A percentile compares a stretch with the other conserved stretches of the same genome.
phyloP scores from a whole-genome alignment of 2,888 invertebrate genomes.

The Yponomeuta evonymella region DNA sequence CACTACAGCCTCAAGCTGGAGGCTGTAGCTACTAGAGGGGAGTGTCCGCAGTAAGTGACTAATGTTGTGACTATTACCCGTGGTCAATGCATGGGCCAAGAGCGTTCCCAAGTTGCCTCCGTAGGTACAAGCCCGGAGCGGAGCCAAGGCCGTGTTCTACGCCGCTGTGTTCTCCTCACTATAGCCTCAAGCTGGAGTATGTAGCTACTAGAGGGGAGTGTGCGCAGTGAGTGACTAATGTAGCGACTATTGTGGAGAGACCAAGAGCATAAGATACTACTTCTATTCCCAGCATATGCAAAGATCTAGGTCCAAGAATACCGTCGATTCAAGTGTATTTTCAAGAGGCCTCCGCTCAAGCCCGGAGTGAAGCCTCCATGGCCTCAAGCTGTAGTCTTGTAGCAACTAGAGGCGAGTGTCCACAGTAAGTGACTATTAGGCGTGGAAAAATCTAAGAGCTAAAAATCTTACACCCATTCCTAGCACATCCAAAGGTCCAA shows the following conservation, averaged over 20 bases:
- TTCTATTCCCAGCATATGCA: too few relatives aligned
- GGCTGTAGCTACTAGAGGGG: conserved; percentile 36
- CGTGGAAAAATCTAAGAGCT: too few relatives aligned
- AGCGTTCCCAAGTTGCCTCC: conserved; percentile 72
- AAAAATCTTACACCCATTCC: conserved; percentile 33
- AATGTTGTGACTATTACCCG: too few relatives aligned
- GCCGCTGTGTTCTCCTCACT: conserved; percentile 77
- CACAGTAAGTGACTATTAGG: not conserved
- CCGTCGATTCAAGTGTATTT: conserved; percentile 72
- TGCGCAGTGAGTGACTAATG: too few relatives aligned
- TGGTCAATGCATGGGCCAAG: conserved; percentile 27
- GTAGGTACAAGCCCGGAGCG: conserved; percentile 39
- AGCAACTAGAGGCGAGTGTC: not conserved
- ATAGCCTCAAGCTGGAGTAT: conserved; percentile 69
- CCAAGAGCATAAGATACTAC: too few relatives aligned
- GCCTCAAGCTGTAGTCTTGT: conserved; percentile 40
- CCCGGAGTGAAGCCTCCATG: conserved; percentile 37
- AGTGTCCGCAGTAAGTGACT: conserved; percentile 66
- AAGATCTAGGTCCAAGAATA: conserved; percentile 38
- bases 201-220: conserved; percentile 26
- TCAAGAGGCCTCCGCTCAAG: conserved; percentile 59
- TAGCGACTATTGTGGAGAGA: too few relatives aligned
- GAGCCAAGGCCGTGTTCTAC: conserved; percentile 58
- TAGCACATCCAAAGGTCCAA: conserved; percentile 70
- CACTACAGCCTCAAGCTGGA: conserved; percentile 76